Conservation (phyloP, 2,113 vertebrate genomes). For the Burhinus oedicnemus region DNA sequence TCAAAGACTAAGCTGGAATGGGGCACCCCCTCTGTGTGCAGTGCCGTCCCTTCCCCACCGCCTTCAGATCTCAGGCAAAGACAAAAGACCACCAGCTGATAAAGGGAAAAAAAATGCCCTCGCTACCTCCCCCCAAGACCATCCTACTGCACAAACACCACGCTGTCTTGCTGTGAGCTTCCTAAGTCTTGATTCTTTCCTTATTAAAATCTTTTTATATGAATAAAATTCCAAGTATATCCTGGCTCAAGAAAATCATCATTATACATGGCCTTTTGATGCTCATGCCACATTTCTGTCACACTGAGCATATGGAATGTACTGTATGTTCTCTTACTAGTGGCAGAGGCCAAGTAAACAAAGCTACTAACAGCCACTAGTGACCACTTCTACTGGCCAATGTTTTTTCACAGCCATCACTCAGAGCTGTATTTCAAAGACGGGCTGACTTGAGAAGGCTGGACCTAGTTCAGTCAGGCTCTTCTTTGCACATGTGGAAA, state of each 20-base stretch:
- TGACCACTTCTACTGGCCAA: neutral
- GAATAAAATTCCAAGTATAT: neutral
- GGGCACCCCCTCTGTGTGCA: neutral
- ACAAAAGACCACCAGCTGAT: neutral
- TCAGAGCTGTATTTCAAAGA: neutral
- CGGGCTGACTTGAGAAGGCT: neutral
- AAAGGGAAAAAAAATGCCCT: neutral
- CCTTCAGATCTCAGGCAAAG: neutral
- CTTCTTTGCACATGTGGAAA: neutral
- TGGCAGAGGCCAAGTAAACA: neutral
- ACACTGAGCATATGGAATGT: rapidly evolving
- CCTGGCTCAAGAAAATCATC: neutral
- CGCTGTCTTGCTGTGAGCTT: neutral
- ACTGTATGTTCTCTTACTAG: neutral
- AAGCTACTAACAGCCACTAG: neutral
- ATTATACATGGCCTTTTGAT: neutral
- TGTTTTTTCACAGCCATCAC: neutral
- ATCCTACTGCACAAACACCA: neutral
- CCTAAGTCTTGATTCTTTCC: neutral
- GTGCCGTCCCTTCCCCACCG: neutral
- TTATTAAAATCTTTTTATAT: neutral
- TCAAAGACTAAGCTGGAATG: neutral
- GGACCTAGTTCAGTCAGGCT: neutral
- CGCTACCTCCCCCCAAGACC: no score
- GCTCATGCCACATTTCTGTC: neutral